A percentile compares a stretch with the other conserved stretches of the same genome.
Conservation (phyloP, 2,113 vertebrate species). For the Ranitomeya imitator region DNA sequence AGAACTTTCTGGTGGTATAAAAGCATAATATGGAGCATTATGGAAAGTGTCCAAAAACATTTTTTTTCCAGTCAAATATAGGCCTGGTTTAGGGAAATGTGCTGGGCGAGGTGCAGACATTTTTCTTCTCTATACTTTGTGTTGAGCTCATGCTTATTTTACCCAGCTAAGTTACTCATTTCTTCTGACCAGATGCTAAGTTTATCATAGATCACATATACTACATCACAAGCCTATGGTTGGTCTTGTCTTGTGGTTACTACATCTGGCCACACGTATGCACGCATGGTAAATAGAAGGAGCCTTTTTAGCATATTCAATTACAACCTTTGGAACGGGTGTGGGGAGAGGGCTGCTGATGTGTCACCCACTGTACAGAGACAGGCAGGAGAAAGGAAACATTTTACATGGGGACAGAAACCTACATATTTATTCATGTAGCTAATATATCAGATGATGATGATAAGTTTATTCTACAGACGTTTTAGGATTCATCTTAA, state of each 20-base stretch:
- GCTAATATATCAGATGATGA: not conserved
- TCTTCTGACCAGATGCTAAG: constrained; percentile 39
- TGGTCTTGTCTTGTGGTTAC: constrained; percentile 27
- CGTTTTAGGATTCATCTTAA: not conserved
- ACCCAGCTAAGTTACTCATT: constrained; percentile 21
- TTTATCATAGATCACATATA: constrained; percentile 28
- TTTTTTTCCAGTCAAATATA: not conserved
- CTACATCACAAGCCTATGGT: constrained; percentile 1
- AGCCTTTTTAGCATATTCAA: constrained; percentile 6
- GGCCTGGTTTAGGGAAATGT: not conserved
- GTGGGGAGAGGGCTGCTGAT: not conserved
- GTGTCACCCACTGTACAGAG: not conserved
- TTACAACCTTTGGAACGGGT: constrained; percentile 15
- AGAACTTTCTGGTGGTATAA: not conserved
- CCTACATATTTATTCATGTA: not conserved
- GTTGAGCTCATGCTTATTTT: constrained; percentile 27
- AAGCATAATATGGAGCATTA: not conserved
- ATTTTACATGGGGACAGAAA: not conserved
- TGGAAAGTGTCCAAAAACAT: constrained; percentile 15
- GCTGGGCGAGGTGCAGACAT: not conserved
- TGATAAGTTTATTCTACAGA: not conserved
- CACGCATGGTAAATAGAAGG: not conserved
- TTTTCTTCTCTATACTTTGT: constrained; percentile 23
- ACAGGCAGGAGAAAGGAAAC: not conserved
- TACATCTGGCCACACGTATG: constrained; percentile 33